Conservation (phyloP, 1,140 invertebrate species). For the Pseudomyrmex dendroicus region DNA sequence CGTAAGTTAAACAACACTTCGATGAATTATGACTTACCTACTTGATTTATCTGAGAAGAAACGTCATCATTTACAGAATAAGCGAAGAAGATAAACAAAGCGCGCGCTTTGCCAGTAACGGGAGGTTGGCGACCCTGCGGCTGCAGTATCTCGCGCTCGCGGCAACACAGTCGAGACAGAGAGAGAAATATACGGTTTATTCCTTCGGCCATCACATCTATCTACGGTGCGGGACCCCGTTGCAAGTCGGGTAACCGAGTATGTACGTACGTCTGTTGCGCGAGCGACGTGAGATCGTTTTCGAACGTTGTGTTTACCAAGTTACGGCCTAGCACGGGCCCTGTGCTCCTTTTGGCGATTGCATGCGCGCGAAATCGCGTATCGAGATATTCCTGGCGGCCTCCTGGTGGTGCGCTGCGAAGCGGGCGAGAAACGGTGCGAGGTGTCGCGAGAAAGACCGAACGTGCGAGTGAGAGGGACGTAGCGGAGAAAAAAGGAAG, state of each 20-base stretch:
- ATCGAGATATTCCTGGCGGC: slow-evolving; percentile 55
- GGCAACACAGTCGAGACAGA: slow-evolving; percentile 70
- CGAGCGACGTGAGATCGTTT: slow-evolving; percentile 67
- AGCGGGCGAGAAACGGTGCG: slow-evolving; percentile 45
- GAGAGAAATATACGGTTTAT: slow-evolving; percentile 73
- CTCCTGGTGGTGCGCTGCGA: slow-evolving; percentile 43
- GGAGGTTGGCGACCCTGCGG: slow-evolving; percentile 61
- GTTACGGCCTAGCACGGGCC: slow-evolving; percentile 33
- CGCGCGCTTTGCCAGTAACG: background rate
- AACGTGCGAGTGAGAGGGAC: slow-evolving; percentile 28
- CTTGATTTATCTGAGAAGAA: no score
- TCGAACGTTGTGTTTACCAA: slow-evolving; percentile 54
- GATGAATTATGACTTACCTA: no score
- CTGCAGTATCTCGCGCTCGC: slow-evolving; percentile 18
- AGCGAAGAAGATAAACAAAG: background rate
- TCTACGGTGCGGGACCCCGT: slow-evolving; percentile 75
- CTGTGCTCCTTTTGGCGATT: slow-evolving; percentile 52
- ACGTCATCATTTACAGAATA: background rate
- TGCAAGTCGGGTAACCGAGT: slow-evolving; percentile 80
- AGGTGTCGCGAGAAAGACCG: slow-evolving; percentile 18
- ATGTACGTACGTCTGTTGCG: slow-evolving; percentile 76
- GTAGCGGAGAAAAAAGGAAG: slow-evolving; percentile 46
- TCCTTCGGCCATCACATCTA: slow-evolving; percentile 67
- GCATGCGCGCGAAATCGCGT: slow-evolving; percentile 63
- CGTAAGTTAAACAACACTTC: background rate